phyloP scores from a whole-genome alignment of 2,888 invertebrate species.

The Rhaphigaster nebulosa region DNA sequence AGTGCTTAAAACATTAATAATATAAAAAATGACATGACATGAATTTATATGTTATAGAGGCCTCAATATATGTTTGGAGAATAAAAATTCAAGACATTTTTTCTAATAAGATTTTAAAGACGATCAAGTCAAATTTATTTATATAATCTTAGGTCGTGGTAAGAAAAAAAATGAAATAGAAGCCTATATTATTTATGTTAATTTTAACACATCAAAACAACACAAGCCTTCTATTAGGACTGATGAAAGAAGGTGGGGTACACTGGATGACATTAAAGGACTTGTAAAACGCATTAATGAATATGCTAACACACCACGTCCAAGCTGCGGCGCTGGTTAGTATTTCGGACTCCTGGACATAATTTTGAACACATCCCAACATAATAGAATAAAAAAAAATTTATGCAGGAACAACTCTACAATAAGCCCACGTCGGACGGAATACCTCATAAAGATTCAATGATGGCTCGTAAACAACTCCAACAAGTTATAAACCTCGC shows the following conservation, averaged over 20 bases:
- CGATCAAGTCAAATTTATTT: too few species aligned
- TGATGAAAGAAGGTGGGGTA: not conserved
- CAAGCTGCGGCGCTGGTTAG: slow-evolving; percentile 2
- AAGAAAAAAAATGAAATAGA: too few species aligned
- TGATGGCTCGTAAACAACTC: not conserved
- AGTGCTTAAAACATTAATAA: too few species aligned
- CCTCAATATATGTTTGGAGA: too few species aligned
- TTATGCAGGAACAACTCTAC: not conserved
- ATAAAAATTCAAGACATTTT: too few species aligned
- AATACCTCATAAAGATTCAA: slow-evolving; percentile 19
- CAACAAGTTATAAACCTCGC: not conserved
- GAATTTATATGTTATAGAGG: too few species aligned
- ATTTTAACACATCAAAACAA: too few species aligned
- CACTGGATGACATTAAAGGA: not conserved
- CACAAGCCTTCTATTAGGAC: too few species aligned
- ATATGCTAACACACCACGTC: slow-evolving; percentile 12
- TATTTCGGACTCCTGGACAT: not conserved
- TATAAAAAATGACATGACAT: too few species aligned
- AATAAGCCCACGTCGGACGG: not conserved
- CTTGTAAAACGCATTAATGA: not conserved
- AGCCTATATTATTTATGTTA: too few species aligned
- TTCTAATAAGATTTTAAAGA: too few species aligned
- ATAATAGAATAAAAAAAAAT: not conserved
- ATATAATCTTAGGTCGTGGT: too few species aligned
- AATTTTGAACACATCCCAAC: not conserved